Evolutionary conservation across 2,113 vertebrate species (phyloP).

Genomic region (Oncorhynchus gorbuscha): DNA sequence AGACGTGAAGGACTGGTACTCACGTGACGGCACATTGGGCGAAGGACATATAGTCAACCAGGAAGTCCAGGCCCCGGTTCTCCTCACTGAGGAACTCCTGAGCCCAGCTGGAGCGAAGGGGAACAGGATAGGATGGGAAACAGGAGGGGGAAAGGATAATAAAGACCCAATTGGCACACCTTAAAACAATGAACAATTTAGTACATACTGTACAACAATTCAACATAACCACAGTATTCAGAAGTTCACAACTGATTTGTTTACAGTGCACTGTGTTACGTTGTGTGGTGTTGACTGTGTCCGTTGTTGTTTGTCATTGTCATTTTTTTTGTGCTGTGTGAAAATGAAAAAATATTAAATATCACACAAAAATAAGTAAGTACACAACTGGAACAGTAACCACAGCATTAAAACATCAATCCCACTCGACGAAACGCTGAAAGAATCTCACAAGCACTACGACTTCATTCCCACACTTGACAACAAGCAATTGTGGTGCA

Average conservation of each 20-base stretch:
- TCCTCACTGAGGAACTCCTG: conserved; percentile 89
- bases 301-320: too few relatives aligned
- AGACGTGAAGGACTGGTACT: conserved; percentile 36
- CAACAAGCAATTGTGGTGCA: too few relatives aligned
- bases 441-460: too few relatives aligned
- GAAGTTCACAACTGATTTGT: neutral
- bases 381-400: too few relatives aligned
- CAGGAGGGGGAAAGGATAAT: neutral
- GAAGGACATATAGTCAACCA: conserved; percentile 90
- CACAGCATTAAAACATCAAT: too few relatives aligned
- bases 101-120: conserved; percentile 74
- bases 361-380: too few relatives aligned
- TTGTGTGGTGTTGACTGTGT: neutral
- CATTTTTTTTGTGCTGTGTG: too few relatives aligned
- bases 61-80: conserved; percentile 86
- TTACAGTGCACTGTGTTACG: too few relatives aligned
- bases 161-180: neutral
- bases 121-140: neutral
- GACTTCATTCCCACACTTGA: too few relatives aligned
- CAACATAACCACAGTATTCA: neutral
- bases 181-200: neutral
- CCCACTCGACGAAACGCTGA: too few relatives aligned
- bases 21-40: conserved; percentile 85
- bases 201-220: neutral
- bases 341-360: too few relatives aligned